Conservation (phyloP, 2,797 vertebrate species). For the Silurus aristotelis region DNA sequence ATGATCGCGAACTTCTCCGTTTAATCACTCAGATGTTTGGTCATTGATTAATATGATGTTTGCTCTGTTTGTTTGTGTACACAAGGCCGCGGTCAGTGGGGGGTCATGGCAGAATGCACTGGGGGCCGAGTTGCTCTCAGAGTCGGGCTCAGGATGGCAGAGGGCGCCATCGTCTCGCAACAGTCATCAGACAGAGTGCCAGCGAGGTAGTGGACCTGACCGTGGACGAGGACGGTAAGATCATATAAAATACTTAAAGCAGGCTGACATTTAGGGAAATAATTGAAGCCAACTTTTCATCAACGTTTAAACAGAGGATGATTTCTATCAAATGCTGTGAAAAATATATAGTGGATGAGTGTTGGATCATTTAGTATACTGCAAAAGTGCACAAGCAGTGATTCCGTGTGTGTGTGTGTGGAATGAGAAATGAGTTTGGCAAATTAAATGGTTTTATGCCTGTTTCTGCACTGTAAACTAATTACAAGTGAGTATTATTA, state of each 20-base stretch:
- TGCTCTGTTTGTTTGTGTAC: slow-evolving; percentile 27
- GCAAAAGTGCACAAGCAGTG: slow-evolving; percentile 19
- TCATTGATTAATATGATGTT: slow-evolving; percentile 14
- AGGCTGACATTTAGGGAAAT: not conserved
- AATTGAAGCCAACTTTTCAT: not conserved
- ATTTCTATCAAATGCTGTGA: no score
- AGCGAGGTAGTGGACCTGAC: slow-evolving; percentile 98
- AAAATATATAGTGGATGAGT: slow-evolving; percentile 3
- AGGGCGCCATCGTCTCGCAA: slow-evolving; percentile 89
- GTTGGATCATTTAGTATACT: slow-evolving; percentile 45
- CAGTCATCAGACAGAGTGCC: slow-evolving; percentile 92
- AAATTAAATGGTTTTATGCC: slow-evolving; percentile 4
- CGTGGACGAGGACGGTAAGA: slow-evolving; percentile 94
- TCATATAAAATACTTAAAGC: not conserved
- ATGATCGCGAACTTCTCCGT: no score
- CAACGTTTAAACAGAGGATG: no score
- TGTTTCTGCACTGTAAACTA: slow-evolving; percentile 22
- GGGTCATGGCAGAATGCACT: slow-evolving; percentile 86
- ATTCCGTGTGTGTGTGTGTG: slow-evolving; percentile 16
- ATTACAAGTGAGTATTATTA: slow-evolving; percentile 30
- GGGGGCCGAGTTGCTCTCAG: slow-evolving; percentile 88
- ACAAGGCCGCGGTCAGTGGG: slow-evolving; percentile 88
- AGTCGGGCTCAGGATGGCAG: slow-evolving; percentile 85
- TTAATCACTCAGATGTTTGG: no score
- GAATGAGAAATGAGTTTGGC: no score